Percentiles rank a stretch among this genome's conserved stretches.
phyloP scores from a whole-genome alignment of 1,140 invertebrate genomes.

The Plutomurus gul region DNA sequence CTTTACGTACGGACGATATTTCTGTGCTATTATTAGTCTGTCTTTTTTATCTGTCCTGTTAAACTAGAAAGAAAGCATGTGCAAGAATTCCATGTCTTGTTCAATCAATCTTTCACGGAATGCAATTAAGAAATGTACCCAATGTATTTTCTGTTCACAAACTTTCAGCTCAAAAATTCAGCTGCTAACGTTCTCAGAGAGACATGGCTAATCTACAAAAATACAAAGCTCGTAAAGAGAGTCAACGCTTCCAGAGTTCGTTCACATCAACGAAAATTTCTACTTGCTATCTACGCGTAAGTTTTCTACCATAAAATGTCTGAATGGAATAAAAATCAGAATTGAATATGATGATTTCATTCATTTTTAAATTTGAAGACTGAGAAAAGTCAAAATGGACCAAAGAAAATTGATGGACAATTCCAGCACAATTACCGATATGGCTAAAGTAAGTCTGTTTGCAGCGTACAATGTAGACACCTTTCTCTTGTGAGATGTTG shows the following conservation, averaged over 20 bases:
- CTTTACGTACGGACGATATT: too few relatives aligned
- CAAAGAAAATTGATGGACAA: conserved; percentile 99
- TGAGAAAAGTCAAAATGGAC: conserved; percentile 99
- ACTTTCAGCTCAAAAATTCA: conserved; percentile 91
- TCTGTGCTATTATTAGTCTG: too few relatives aligned
- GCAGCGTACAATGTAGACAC: background rate
- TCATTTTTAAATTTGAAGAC: conserved; percentile 69
- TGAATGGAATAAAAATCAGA: background rate
- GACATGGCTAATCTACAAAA: conserved; percentile 99
- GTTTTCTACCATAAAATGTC: too few relatives aligned
- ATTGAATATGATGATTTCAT: conserved; percentile 29
- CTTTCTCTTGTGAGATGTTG: too few relatives aligned
- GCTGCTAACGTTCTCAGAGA: conserved; percentile 98
- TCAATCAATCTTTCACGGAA: too few relatives aligned
- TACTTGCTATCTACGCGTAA: conserved; percentile 99
- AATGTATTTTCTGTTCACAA: conserved; percentile 1
- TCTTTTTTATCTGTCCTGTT: too few relatives aligned
- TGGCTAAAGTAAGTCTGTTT: conserved; percentile 88
- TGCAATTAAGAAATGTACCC: background rate
- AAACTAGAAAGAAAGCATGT: background rate
- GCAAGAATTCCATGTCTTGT: too few relatives aligned
- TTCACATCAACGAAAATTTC: conserved; percentile 98
- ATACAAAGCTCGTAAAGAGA: conserved; percentile 96
- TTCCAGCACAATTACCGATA: conserved; percentile 97
- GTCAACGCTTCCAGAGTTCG: conserved; percentile 94